phyloP scores from a whole-genome alignment of 2,888 invertebrate species.

The Chalcis sispes region DNA sequence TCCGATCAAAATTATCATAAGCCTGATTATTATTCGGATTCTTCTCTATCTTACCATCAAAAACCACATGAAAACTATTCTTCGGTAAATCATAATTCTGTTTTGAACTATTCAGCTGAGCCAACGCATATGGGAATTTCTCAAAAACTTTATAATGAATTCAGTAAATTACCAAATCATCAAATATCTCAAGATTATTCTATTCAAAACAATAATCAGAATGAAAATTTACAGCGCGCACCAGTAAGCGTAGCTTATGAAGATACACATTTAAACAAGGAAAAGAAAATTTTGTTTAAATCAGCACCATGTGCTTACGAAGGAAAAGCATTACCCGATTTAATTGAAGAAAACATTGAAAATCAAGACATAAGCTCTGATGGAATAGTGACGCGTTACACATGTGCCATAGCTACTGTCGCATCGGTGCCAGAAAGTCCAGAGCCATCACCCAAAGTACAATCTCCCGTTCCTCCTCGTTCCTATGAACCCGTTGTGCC shows the following conservation, averaged over 20 bases:
- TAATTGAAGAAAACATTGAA: slow-evolving; percentile 66
- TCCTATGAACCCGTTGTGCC: slow-evolving; percentile 25
- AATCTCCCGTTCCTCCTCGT: slow-evolving; percentile 28
- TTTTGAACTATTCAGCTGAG: not conserved
- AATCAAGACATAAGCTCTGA: slow-evolving; percentile 73
- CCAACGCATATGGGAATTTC: slow-evolving; percentile 19
- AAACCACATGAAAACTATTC: not conserved
- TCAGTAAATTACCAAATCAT: slow-evolving; percentile 44
- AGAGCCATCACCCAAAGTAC: slow-evolving; percentile 9
- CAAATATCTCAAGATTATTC: not conserved
- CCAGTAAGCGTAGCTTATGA: slow-evolving; percentile 15
- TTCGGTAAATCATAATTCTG: not conserved
- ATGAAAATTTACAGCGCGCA: not conserved
- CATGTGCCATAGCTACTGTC: slow-evolving; percentile 72
- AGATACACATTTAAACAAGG: slow-evolving; percentile 36
- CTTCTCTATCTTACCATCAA: not conserved
- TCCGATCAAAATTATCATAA: not conserved
- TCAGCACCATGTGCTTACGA: slow-evolving; percentile 40
- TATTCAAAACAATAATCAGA: not conserved
- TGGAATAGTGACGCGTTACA: slow-evolving; percentile 71
- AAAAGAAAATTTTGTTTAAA: slow-evolving; percentile 4
- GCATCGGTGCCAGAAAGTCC: slow-evolving; percentile 64
- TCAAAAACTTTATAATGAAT: slow-evolving; percentile 52
- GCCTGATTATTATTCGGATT: not conserved
- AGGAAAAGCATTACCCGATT: slow-evolving; percentile 23